Evolutionary conservation across 2,888 invertebrate genomes (phyloP), one percentile per base, ranked within the genome.

Genomic region (Drosophila cognata): DNA sequence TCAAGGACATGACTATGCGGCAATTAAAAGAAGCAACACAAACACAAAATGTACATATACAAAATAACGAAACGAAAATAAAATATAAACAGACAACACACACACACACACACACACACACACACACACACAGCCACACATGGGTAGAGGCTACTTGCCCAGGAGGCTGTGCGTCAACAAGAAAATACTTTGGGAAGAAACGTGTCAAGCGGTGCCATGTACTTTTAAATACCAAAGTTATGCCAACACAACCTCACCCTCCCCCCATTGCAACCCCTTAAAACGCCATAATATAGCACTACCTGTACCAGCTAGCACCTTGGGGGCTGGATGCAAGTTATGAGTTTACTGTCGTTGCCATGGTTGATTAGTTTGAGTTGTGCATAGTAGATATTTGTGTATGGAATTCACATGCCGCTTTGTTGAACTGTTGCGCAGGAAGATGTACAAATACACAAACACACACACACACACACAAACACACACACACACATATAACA

Each of bases 381-480:
- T 74, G 79, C 75, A 78, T 78, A 71, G 75, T 64, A 64, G 64
- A 79, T 35, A 57, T 50, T 21, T 69, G 50, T 69, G 65, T 59
- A 55, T 62, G 38, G 46, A 51, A 63, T 63, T 75, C n/a, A 55
- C 57, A 71, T 82, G 63, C 55, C 66, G 66, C 52, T 58, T 74
- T 36, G 66, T 73, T 70, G 75, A 84, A 82, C 87, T 84, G 87
- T 82, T 86, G 82, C 82, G 65, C 74, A 64, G 55, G 63, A 64
- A 71, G 61, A 51, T 13, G 61, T 28, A 65, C 36, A 52, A 8
- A 41, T 21, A 38, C 56, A 58, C 59, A 52, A 28, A 58, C 61
- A 60, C 35, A 56, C 25, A 50, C 29, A 55, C 25, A 33, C 2
- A 46, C 29, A 58, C 29, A 18, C 7, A n/a, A 16, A 56, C 8